These are phyloP conservation scores for Ceratosolen fusciceps DNA, from an alignment of 1,140 invertebrate species.

Conservation along the genomic window DNA sequence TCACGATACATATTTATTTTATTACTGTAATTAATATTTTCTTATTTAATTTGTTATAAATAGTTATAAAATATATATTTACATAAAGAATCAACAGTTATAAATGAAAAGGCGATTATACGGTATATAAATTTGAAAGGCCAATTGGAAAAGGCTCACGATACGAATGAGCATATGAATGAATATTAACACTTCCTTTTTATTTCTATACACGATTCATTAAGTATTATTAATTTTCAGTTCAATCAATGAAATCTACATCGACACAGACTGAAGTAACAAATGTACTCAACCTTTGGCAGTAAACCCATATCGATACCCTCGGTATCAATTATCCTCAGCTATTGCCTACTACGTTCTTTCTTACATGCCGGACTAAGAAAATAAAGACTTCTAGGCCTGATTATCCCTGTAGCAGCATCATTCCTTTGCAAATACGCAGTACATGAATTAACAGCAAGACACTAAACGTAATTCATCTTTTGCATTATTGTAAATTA, in stretches of 20 bases:
- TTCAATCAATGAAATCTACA: conserved; percentile 20
- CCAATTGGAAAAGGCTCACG: background rate
- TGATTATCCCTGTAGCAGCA: background rate
- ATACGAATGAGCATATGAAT: background rate
- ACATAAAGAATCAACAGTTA: background rate
- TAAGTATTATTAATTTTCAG: conserved; percentile 7
- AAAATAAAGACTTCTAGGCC: background rate
- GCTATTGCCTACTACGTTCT: background rate
- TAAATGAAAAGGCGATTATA: too few relatives aligned
- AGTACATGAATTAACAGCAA: background rate
- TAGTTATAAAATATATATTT: too few relatives aligned
- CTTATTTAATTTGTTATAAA: too few relatives aligned
- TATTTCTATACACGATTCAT: background rate
- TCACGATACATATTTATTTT: too few relatives aligned
- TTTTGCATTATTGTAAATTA: background rate
- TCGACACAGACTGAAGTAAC: background rate
- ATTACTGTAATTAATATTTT: too few relatives aligned
- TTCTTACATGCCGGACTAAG: background rate
- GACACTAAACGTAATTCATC: background rate
- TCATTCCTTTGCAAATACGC: background rate
- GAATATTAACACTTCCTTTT: background rate
- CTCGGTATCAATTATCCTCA: background rate
- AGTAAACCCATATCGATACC: background rate
- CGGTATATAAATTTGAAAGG: background rate
- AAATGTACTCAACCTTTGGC: background rate